phyloP scores from a whole-genome alignment of 2,888 invertebrate species.

The Hirtodrosophila cameraria region DNA sequence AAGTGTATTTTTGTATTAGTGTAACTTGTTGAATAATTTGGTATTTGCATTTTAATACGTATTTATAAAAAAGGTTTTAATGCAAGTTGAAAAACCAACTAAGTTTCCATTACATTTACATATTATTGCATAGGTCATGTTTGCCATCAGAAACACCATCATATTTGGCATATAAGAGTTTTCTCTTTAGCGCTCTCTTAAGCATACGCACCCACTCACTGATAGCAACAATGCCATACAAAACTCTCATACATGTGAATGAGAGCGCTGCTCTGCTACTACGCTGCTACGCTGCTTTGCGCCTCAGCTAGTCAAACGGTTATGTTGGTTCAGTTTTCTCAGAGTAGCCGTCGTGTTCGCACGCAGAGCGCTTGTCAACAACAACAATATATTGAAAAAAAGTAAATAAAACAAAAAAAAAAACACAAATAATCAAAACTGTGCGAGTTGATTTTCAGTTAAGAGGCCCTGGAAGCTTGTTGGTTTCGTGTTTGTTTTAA shows the following conservation, averaged over 20 bases:
- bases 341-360: constrained; percentile 43
- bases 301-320: constrained; percentile 18
- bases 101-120: background rate
- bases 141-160: background rate
- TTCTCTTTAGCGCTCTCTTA: constrained; percentile 18
- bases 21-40: too few species aligned
- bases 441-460: constrained; percentile 24
- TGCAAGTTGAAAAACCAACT: too few species aligned
- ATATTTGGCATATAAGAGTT: background rate
- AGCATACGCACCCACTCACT: constrained; percentile 10
- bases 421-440: background rate
- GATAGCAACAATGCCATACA: constrained; percentile 2
- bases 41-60: too few species aligned
- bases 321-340: constrained; percentile 34
- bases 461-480: constrained; percentile 16
- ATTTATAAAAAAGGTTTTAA: too few species aligned
- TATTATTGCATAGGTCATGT: constrained; percentile 1
- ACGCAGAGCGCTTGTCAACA: constrained; percentile 35
- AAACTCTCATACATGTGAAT: constrained; percentile 13
- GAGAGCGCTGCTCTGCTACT: constrained; percentile 12
- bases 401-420: constrained; percentile 3
- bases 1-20: too few species aligned
- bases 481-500: constrained; percentile 32
- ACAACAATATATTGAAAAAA: background rate
- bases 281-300: too few species aligned